Evolutionary conservation across 2,113 vertebrate species (phyloP).

Genomic region (Choloepus hoffmanni): DNA sequence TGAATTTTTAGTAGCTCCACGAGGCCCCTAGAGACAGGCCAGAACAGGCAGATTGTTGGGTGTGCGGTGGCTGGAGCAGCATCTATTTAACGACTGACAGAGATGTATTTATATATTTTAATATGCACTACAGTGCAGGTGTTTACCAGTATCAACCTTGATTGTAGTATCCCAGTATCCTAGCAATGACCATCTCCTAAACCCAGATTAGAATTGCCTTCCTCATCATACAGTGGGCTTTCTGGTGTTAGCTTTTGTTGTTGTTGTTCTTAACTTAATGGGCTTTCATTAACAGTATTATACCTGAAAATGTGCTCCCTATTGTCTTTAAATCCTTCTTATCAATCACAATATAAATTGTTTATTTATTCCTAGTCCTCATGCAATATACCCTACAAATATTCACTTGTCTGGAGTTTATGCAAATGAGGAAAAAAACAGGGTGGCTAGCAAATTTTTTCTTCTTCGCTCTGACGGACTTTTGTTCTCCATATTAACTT

Average conservation of each 20-base stretch:
- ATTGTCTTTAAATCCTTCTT: no score
- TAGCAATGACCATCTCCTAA: background rate
- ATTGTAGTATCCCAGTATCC: background rate
- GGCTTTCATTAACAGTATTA: background rate
- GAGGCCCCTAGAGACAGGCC: background rate
- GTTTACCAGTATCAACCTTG: rapidly evolving
- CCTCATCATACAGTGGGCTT: background rate
- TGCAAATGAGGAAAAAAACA: rapidly evolving
- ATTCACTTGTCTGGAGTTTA: rapidly evolving
- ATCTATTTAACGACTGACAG: background rate
- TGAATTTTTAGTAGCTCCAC: background rate
- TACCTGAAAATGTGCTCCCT: no score
- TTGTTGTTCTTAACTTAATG: background rate
- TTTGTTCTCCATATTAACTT: background rate
- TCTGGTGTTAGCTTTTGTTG: no score
- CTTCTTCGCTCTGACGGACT: no score
- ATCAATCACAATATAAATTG: rapidly evolving
- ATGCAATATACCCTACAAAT: rapidly evolving
- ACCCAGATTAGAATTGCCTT: rapidly evolving
- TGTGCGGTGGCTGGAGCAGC: background rate
- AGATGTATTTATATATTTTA: background rate
- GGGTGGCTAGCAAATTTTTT: rapidly evolving
- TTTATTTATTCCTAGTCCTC: background rate
- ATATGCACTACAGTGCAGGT: rapidly evolving
- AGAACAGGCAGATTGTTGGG: no score